A percentile compares a stretch with the other conserved stretches of the same genome.
phyloP scores from a whole-genome alignment of 2,113 vertebrate species.

The Misgurnus anguillicaudatus region DNA sequence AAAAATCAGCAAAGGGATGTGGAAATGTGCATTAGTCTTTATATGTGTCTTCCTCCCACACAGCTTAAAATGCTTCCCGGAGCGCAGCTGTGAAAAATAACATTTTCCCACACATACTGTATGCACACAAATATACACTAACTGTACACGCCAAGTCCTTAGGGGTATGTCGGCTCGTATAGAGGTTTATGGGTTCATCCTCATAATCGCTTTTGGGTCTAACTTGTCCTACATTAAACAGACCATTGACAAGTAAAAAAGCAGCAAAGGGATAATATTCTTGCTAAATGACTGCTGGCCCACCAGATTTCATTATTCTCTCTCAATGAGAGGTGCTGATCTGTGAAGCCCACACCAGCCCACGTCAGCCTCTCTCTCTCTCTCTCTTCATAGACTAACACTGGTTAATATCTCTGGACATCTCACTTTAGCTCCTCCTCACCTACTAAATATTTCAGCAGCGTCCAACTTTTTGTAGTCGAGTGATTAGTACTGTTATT shows the following conservation, averaged over 20 bases:
- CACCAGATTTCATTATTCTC: slow-evolving; percentile 60
- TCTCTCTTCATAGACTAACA: slow-evolving; percentile 29
- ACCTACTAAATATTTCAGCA: not conserved
- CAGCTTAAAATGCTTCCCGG: slow-evolving; percentile 22
- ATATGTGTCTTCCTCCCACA: slow-evolving; percentile 53
- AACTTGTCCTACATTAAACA: not conserved
- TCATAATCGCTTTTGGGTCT: slow-evolving; percentile 25
- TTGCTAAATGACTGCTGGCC: slow-evolving; percentile 65
- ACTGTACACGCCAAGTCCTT: slow-evolving; percentile 1
- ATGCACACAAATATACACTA: not conserved
- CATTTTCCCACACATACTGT: slow-evolving; percentile 12
- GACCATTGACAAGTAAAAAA: slow-evolving; percentile 49
- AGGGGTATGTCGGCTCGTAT: not conserved
- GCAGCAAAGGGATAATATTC: slow-evolving; percentile 62
- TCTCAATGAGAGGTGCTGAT: slow-evolving; percentile 61
- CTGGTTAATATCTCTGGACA: not conserved
- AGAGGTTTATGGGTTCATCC: not conserved
- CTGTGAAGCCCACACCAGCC: slow-evolving; percentile 36
- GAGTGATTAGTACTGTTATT: not conserved
- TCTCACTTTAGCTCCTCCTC: slow-evolving; percentile 12
- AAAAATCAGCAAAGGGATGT: slow-evolving; percentile 1
- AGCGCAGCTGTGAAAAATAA: slow-evolving; percentile 44
- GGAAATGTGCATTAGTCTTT: slow-evolving; percentile 19
- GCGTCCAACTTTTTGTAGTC: slow-evolving; percentile 1
- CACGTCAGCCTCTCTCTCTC: slow-evolving; percentile 1